Evolutionary conservation across 2,888 invertebrate species (phyloP).

Genomic region (Agriopis leucophaearia): DNA sequence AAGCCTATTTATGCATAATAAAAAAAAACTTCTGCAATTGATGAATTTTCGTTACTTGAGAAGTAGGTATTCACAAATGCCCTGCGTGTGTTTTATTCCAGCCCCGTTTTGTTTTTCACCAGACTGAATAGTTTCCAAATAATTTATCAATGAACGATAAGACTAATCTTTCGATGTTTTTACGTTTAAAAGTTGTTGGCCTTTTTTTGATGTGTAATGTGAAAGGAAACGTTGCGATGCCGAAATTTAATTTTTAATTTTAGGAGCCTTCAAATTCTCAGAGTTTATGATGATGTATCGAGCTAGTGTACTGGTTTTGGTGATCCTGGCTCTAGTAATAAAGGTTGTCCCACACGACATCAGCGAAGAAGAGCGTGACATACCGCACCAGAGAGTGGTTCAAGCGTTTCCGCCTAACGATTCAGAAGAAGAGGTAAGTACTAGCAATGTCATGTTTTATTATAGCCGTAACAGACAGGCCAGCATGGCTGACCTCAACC

Average conservation of each 20-base stretch:
- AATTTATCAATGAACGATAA: too few relatives aligned
- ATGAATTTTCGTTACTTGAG: neutral
- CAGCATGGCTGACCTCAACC: too few relatives aligned
- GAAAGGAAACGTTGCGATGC: too few relatives aligned
- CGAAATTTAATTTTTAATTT: neutral
- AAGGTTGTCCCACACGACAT: slow-evolving; percentile 7
- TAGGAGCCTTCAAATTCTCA: neutral
- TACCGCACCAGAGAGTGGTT: neutral
- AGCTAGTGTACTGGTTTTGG: slow-evolving; percentile 9
- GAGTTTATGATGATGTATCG: slow-evolving; percentile 20
- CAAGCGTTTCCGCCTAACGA: slow-evolving; percentile 5
- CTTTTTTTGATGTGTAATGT: too few relatives aligned
- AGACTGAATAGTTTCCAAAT: too few relatives aligned
- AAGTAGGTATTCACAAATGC: too few relatives aligned
- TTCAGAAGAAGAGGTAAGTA: slow-evolving; percentile 23
- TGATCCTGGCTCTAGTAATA: slow-evolving; percentile 11
- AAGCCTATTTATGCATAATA: too few relatives aligned
- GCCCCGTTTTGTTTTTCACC: too few relatives aligned
- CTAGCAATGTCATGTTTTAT: neutral
- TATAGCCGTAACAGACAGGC: too few relatives aligned
- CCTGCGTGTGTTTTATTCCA: too few relatives aligned
- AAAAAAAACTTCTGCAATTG: neutral
- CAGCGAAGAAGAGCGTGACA: neutral
- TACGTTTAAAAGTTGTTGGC: neutral
- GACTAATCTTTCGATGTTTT: too few relatives aligned